phyloP scores from a whole-genome alignment of 2,113 vertebrate genomes.

The Pseudolaguvia tuberculata region DNA sequence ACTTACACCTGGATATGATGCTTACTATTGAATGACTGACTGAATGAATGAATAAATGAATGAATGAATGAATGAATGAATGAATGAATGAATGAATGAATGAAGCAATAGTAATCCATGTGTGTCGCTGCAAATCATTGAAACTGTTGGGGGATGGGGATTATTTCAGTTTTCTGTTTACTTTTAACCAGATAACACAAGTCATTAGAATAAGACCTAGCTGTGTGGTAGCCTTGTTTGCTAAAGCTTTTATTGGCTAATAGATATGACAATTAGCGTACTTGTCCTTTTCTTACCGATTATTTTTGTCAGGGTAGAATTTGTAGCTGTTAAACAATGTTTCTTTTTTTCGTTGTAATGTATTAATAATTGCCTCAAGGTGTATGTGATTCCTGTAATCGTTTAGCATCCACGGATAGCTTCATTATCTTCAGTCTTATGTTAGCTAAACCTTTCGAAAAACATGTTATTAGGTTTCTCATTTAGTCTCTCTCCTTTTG shows the following conservation, averaged over 20 bases:
- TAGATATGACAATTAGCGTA: background rate
- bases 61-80: background rate
- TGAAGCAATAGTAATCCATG: conserved; percentile 62
- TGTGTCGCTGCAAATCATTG: conserved; percentile 68
- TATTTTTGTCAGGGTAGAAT: background rate
- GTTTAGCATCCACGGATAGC: conserved; percentile 1
- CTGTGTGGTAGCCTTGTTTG: too few relatives aligned
- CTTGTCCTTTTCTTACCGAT: background rate
- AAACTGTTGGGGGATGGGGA: conserved; percentile 62
- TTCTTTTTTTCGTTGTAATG: conserved; percentile 47
- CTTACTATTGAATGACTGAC: background rate
- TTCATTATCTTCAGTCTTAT: conserved; percentile 33
- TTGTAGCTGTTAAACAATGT: background rate
- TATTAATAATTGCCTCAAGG: conserved; percentile 43
- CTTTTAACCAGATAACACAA: conserved; percentile 39
- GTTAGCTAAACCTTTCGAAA: conserved; percentile 47
- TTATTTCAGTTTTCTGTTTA: conserved; percentile 41
- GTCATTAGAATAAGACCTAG: conserved; percentile 37
- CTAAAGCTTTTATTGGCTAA: conserved; percentile 36
- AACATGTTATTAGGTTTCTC: conserved; percentile 50
- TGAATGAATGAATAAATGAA: background rate
- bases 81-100: conserved; percentile 58
- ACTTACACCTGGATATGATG: background rate
- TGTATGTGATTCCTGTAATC: conserved; percentile 35
- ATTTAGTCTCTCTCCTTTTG: conserved; percentile 57